phyloP scores from a whole-genome alignment of 2,888 invertebrate genomes.

The Cenopis cana region DNA sequence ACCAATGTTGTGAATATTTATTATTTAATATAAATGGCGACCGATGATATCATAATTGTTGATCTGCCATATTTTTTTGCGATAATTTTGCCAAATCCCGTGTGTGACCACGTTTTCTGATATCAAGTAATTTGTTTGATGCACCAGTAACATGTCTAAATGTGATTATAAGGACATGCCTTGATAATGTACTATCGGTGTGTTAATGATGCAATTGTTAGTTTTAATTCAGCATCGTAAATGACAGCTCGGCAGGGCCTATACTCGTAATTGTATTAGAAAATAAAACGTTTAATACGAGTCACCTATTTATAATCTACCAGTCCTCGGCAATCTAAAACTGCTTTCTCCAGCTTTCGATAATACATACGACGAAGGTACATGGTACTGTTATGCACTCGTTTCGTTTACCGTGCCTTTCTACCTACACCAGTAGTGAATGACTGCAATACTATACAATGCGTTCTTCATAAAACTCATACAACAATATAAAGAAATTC shows the following conservation, averaged over 20 bases:
- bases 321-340: slow-evolving; percentile 19
- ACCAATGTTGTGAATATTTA: slow-evolving; percentile 39
- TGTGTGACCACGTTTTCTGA: slow-evolving; percentile 1
- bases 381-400: slow-evolving; percentile 15
- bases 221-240: no score
- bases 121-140: slow-evolving; percentile 4
- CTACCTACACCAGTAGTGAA: neutral
- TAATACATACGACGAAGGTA: slow-evolving; percentile 19
- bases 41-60: slow-evolving; percentile 35
- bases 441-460: no score
- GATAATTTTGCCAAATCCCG: slow-evolving; percentile 3
- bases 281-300: slow-evolving; percentile 8
- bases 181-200: neutral
- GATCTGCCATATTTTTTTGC: neutral
- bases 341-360: slow-evolving; percentile 37
- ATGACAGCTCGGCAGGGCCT: neutral
- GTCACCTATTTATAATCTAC: neutral
- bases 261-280: neutral
- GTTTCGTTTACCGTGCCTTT: neutral
- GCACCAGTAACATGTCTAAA: neutral
- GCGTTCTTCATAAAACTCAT: no score
- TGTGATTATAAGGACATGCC: slow-evolving; percentile 7
- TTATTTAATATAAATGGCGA: slow-evolving; percentile 16
- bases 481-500: no score
- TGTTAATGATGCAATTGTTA: no score